phyloP scores from a whole-genome alignment of 2,797 vertebrate genomes.

The Masticophis lateralis region DNA sequence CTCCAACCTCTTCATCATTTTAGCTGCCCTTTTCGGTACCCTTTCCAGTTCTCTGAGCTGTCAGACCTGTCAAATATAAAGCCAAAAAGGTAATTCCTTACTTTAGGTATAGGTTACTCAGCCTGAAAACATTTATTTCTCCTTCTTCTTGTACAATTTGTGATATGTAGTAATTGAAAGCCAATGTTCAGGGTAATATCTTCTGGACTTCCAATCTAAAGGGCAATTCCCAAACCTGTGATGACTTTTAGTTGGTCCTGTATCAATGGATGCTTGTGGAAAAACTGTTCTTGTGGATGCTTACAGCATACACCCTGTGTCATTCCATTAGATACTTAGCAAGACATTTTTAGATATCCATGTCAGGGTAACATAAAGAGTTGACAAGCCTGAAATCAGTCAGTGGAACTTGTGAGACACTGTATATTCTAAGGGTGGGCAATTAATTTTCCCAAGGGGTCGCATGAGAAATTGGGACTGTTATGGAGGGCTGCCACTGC shows the following conservation, averaged over 20 bases:
- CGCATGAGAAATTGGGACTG: background rate
- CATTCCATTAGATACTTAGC: background rate
- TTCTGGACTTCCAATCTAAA: constrained; percentile 24
- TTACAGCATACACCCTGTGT: background rate
- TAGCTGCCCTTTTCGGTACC: constrained; percentile 22
- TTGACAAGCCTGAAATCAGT: background rate
- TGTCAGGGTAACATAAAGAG: background rate
- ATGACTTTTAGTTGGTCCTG: constrained; percentile 3
- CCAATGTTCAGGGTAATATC: constrained; percentile 28
- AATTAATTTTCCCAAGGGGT: background rate
- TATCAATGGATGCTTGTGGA: background rate
- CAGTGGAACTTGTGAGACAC: background rate
- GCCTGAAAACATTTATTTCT: constrained; percentile 32
- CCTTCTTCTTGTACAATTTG: constrained; percentile 24
- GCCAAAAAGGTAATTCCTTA: constrained; percentile 34
- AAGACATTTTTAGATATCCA: background rate
- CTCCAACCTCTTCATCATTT: constrained; percentile 36
- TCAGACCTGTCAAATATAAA: constrained; percentile 35
- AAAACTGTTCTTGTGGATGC: background rate
- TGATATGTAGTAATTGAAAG: constrained; percentile 32
- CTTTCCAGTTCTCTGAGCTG: constrained; percentile 25
- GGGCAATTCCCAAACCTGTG: constrained; percentile 16
- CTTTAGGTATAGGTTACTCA: constrained; percentile 27
- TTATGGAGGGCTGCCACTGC: background rate
- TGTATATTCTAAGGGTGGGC: background rate